phyloP scores from a whole-genome alignment of 2,797 vertebrate genomes.

The Eospalax fontanierii region DNA sequence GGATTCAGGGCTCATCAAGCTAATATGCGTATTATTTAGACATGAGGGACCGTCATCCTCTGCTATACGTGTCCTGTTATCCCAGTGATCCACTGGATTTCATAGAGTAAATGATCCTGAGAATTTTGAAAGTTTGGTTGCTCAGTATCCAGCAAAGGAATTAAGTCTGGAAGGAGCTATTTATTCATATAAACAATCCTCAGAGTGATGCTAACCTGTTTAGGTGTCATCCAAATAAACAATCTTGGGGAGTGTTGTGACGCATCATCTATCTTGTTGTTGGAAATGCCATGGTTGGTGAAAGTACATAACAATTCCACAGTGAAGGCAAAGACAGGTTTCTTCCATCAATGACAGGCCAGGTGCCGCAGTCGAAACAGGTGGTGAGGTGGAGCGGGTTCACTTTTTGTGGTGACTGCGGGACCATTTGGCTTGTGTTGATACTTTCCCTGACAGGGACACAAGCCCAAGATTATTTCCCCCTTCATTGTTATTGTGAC shows the following conservation, averaged over 20 bases:
- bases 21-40: not conserved
- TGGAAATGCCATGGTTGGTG: not conserved
- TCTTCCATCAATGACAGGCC: not conserved
- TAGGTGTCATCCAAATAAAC: not conserved
- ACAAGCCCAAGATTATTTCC: not conserved
- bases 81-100: not conserved
- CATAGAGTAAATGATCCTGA: slow-evolving; percentile 6
- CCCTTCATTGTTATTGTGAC: not conserved
- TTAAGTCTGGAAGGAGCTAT: not conserved
- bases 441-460: not conserved
- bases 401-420: not conserved
- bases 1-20: not conserved
- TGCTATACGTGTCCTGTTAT: not conserved
- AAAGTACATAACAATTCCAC: not conserved
- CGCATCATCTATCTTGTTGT: not conserved
- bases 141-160: not conserved
- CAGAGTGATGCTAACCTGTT: not conserved
- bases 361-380: not conserved
- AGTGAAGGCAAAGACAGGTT: not conserved
- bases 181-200: not conserved
- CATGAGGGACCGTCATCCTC: not conserved
- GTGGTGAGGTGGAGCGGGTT: not conserved
- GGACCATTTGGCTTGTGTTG: not conserved
- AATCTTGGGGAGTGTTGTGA: not conserved
- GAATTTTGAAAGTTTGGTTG: not conserved